phyloP scores from a whole-genome alignment of 2,113 vertebrate species.

The Labrus mixtus region DNA sequence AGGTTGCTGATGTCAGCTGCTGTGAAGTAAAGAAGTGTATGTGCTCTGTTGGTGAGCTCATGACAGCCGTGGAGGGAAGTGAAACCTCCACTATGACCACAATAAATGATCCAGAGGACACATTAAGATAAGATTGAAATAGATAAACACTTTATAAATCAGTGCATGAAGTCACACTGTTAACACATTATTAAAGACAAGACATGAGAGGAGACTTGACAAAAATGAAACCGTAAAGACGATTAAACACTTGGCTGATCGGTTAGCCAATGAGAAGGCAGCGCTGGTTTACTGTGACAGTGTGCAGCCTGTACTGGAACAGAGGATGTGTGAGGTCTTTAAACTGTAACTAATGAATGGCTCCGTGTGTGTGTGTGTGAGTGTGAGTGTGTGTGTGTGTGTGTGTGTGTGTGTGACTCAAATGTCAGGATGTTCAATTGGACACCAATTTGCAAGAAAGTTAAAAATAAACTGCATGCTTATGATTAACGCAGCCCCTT shows the following conservation, averaged over 20 bases:
- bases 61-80: slow-evolving; percentile 9
- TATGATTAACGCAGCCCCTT: too few species aligned
- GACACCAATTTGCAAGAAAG: too few species aligned
- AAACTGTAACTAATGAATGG: background rate
- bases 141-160: too few species aligned
- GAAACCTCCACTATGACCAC: slow-evolving; percentile 27
- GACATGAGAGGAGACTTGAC: too few species aligned
- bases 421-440: too few species aligned
- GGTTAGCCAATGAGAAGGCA: background rate
- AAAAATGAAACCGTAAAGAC: background rate
- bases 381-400: background rate
- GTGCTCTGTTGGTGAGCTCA: background rate
- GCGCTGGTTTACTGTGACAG: background rate
- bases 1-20: slow-evolving; percentile 10
- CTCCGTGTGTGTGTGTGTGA: too few species aligned
- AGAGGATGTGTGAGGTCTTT: background rate
- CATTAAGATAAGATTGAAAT: too few species aligned
- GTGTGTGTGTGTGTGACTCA: too few species aligned
- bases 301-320: background rate
- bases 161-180: too few species aligned
- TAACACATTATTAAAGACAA: too few species aligned
- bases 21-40: slow-evolving; percentile 5
- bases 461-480: too few species aligned
- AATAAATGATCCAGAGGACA: background rate
- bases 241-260: background rate